These are phyloP conservation scores for Galeruca laticollis DNA, from an alignment of 2,888 invertebrate species.

Conservation along the genomic window DNA sequence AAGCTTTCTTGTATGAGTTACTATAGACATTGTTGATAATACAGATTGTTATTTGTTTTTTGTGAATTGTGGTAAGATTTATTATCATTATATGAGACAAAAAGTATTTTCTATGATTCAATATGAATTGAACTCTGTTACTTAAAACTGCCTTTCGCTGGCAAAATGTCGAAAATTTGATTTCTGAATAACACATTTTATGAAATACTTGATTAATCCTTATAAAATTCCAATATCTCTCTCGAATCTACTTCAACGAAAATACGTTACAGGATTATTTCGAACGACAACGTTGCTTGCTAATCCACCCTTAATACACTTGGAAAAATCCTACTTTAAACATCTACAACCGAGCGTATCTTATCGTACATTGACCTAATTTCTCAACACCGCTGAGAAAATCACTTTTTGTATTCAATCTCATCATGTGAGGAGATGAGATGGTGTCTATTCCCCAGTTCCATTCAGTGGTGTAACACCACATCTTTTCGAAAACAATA, in stretches of 20 bases:
- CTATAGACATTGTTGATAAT: too few species aligned
- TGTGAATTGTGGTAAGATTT: too few species aligned
- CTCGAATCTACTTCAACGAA: neutral
- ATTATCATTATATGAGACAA: too few species aligned
- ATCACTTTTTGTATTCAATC: conserved; percentile 39
- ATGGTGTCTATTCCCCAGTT: conserved; percentile 18
- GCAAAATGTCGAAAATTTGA: too few species aligned
- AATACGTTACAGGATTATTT: neutral
- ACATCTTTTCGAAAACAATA: neutral
- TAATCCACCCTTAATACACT: conserved; percentile 8
- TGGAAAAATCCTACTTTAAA: conserved; percentile 12
- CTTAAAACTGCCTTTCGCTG: too few species aligned
- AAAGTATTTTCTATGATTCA: too few species aligned
- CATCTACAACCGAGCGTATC: conserved; percentile 6
- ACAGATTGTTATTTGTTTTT: too few species aligned
- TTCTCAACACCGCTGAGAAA: conserved; percentile 30
- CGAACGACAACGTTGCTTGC: neutral
- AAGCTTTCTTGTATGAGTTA: too few species aligned
- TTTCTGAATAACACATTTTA: too few species aligned
- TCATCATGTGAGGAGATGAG: conserved; percentile 38
- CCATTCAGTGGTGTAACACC: conserved; percentile 7
- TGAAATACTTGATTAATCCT: too few species aligned
- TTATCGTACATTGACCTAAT: conserved; percentile 32
- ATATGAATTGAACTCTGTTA: too few species aligned
- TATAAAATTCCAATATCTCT: neutral